These are phyloP conservation scores for Metaphire vulgaris DNA, from an alignment of 1,140 invertebrate species.

Conservation along the genomic window DNA sequence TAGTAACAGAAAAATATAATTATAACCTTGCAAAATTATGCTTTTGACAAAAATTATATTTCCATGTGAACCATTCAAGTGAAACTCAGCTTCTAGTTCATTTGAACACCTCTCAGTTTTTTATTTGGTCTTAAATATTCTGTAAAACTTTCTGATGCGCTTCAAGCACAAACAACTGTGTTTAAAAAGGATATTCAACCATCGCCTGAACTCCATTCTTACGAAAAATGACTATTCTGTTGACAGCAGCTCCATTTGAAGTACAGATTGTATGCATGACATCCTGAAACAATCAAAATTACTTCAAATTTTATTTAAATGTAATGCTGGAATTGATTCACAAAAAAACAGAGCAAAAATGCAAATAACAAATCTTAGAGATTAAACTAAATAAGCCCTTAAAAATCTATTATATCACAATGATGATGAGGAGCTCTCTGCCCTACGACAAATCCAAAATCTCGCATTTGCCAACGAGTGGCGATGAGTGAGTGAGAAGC, in stretches of 20 bases:
- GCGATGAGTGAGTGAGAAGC: too few species aligned
- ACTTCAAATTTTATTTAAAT: too few species aligned
- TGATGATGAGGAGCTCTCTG: not conserved
- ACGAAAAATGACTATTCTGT: slow-evolving; percentile 96
- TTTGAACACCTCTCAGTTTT: too few species aligned
- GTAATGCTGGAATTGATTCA: not conserved
- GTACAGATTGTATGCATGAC: slow-evolving; percentile 94
- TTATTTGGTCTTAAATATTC: too few species aligned
- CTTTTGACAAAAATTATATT: too few species aligned
- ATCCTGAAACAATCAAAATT: slow-evolving; percentile 65
- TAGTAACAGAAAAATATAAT: too few species aligned
- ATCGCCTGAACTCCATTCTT: slow-evolving; percentile 98
- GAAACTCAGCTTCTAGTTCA: too few species aligned
- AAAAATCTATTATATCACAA: not conserved
- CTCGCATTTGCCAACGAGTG: not conserved
- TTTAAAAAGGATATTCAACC: slow-evolving; percentile 95
- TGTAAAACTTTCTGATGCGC: too few species aligned
- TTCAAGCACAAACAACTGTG: too few species aligned
- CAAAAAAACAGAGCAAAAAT: not conserved
- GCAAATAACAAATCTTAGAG: not conserved
- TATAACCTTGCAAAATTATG: too few species aligned
- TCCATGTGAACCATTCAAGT: too few species aligned
- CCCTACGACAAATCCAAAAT: not conserved
- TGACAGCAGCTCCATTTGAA: slow-evolving; percentile 81
- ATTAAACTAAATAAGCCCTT: not conserved